Evolutionary conservation across 1,140 invertebrate species (phyloP).

Genomic region (Platyura marginata): DNA sequence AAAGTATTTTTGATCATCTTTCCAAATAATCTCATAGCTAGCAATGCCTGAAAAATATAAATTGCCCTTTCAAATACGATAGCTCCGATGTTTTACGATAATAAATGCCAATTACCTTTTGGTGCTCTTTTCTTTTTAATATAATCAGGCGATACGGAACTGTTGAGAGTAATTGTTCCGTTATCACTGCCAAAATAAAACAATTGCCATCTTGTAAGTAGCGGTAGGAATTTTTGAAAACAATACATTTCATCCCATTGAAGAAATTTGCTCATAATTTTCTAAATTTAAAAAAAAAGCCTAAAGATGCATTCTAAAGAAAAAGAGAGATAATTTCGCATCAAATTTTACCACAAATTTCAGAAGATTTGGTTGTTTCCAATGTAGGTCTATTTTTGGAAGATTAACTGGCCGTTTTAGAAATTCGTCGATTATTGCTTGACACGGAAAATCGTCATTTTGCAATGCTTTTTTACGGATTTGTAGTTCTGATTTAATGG

Average conservation of each 20-base stretch:
- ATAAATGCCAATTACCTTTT: no score
- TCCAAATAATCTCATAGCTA: conserved; percentile 54
- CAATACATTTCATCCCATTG: conserved; percentile 58
- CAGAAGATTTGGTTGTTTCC: conserved; percentile 44
- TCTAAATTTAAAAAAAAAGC: conserved; percentile 26
- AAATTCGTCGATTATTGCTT: conserved; percentile 59
- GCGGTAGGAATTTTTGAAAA: conserved; percentile 56
- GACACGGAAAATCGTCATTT: conserved; percentile 45
- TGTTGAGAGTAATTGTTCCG: conserved; percentile 5
- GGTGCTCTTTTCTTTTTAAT: conserved; percentile 34
- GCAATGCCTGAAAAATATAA: no score
- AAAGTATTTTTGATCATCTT: conserved; percentile 31
- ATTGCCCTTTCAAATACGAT: no score
- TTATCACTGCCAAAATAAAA: conserved; percentile 13
- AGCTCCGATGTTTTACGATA: no score
- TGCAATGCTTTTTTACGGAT: conserved; percentile 47
- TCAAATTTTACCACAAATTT: conserved; percentile 44
- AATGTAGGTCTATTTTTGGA: conserved; percentile 31
- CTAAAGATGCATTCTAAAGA: background rate
- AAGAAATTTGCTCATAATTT: conserved; percentile 41
- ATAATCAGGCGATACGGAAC: conserved; percentile 24
- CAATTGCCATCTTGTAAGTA: conserved; percentile 54
- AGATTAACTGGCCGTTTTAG: conserved; percentile 30
- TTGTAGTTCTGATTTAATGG: conserved; percentile 44
- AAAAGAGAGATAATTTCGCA: no score